Base-by-base conservation (phyloP, 1,140 invertebrate species). In the Cryptotermes secundus region DNA sequence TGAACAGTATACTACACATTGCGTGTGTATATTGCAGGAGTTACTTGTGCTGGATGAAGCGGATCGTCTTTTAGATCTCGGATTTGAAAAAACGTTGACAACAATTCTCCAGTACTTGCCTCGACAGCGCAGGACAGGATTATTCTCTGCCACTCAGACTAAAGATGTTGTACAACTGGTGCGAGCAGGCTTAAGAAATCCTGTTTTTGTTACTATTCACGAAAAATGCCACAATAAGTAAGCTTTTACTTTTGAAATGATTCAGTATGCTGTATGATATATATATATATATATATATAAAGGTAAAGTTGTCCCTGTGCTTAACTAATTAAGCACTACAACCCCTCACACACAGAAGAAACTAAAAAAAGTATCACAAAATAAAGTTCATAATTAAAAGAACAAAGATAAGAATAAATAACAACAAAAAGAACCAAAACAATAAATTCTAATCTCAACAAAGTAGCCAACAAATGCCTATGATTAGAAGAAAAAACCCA, bases 71-170 rank as follows among this genome's bases (percentile, higher is more conserved):
- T 90, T 99, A 59, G 97, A 98, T 88, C 91, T 99, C 86, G 98
- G 98, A 9, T 99, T 99, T 90, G 95, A 96, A 88, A 90, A 92
- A 16, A 94, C 95, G n/a, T 90, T 99, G 1, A 97, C 97, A 86
- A 96, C 94, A 72, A 99, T 99, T 87, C 91, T 99, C 0, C 93
- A 94, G 87, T 97, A 95, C 89, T 90, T 99, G 80, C 99, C 99
- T 0, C 95, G 98, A 83, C 97, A 99, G 88, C 90, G 99, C 86
- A 92, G 98, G 87, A 99, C 99, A 1, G 98, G 98, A 0, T 91
- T 99, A 34, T 99, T 99, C 91, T 99, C 98, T 38, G 99, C 99
- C 12, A 99, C 99, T 31, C 98, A 99, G 90, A 99, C 98, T 0
- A 97, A 97, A 89, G 96, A 99, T 91, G 91, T 99, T 1, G 94